Conservation (phyloP, 2,888 invertebrate genomes). For the Noctua comes region DNA sequence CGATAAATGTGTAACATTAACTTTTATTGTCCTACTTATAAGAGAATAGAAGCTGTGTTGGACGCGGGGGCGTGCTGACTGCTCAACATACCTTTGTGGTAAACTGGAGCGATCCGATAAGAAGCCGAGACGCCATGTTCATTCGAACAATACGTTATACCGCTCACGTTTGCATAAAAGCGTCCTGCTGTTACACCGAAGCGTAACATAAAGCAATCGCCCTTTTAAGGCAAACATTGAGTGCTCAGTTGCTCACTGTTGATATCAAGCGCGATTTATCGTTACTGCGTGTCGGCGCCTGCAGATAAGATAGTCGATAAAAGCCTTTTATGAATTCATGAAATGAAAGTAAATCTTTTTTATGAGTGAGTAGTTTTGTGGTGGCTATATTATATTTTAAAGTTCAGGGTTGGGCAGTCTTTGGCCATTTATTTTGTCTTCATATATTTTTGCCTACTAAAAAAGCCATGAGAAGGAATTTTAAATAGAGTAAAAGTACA, state of each 20-base stretch:
- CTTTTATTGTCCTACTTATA: slow-evolving; percentile 48
- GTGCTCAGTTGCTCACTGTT: slow-evolving; percentile 45
- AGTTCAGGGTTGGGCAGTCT: slow-evolving; percentile 35
- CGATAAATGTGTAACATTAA: slow-evolving; percentile 39
- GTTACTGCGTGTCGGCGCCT: slow-evolving; percentile 28
- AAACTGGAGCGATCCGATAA: slow-evolving; percentile 73
- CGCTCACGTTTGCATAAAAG: slow-evolving; percentile 64
- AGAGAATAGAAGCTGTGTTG: slow-evolving; percentile 51
- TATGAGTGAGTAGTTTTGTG: slow-evolving; percentile 32
- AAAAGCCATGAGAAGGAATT: not conserved
- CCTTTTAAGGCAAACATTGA: slow-evolving; percentile 54
- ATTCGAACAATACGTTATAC: slow-evolving; percentile 65
- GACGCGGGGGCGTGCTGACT: slow-evolving; percentile 48
- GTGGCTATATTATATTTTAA: slow-evolving; percentile 35
- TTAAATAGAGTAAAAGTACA: not conserved
- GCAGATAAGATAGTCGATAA: slow-evolving; percentile 52
- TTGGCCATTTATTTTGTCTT: not conserved
- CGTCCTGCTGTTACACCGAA: slow-evolving; percentile 61
- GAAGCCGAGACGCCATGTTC: slow-evolving; percentile 60
- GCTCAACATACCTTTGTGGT: slow-evolving; percentile 62
- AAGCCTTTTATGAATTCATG: slow-evolving; percentile 37
- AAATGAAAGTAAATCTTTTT: slow-evolving; percentile 45
- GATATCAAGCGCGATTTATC: slow-evolving; percentile 51
- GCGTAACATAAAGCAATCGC: slow-evolving; percentile 55
- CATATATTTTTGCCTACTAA: not conserved